Percentiles rank a stretch among this genome's conserved stretches.
phyloP scores from a whole-genome alignment of 2,113 vertebrate species.

The Uropsilus gracilis region DNA sequence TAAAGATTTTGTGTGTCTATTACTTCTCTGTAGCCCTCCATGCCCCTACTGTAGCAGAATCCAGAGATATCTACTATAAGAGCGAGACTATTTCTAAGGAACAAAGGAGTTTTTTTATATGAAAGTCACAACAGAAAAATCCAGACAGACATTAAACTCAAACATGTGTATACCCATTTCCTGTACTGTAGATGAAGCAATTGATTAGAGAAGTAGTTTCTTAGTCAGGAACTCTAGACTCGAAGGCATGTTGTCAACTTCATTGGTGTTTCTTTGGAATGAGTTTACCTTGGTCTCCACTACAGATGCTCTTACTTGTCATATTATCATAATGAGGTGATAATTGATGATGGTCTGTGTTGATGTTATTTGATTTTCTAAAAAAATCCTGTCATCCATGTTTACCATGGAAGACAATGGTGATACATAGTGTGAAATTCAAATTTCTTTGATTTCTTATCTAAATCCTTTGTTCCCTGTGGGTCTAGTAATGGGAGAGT shows the following conservation, averaged over 20 bases:
- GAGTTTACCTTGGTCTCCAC: neutral
- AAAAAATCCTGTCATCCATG: neutral
- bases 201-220: neutral
- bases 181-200: neutral
- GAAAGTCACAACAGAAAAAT: constrained; percentile 35
- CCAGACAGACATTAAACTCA: neutral
- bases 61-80: neutral
- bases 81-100: neutral
- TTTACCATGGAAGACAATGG: neutral
- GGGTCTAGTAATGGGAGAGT: neutral
- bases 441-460: neutral
- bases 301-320: neutral
- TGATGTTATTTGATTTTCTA: neutral
- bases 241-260: neutral
- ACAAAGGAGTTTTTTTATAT: neutral
- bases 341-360: neutral
- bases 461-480: neutral
- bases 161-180: neutral
- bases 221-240: neutral
- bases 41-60: neutral
- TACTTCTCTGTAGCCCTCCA: neutral
- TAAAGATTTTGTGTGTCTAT: neutral
- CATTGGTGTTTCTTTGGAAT: neutral
- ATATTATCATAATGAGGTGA: neutral
- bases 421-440: neutral